These are phyloP conservation scores for Acromyrmex heyeri DNA, from an alignment of 1,140 invertebrate genomes.

Conservation along the genomic window DNA sequence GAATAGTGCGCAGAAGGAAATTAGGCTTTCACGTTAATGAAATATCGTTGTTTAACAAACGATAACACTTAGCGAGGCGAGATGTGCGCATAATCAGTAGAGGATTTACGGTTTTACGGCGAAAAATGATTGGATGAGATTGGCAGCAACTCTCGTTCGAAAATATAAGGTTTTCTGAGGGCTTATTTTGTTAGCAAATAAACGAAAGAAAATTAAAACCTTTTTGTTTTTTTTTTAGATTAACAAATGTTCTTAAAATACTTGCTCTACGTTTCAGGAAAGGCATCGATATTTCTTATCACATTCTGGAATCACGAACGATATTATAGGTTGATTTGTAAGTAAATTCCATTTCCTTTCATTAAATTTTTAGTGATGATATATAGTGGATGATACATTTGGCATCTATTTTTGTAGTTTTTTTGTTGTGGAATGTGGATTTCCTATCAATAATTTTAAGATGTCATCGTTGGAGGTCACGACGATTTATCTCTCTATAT, in stretches of 20 bases:
- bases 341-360: neutral
- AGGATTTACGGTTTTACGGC: neutral
- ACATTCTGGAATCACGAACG: neutral
- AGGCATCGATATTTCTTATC: neutral
- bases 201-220: constrained; percentile 67
- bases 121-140: neutral
- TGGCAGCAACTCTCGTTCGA: neutral
- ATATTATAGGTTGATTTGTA: neutral
- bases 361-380: neutral
- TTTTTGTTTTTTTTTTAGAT: neutral
- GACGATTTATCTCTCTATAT: neutral
- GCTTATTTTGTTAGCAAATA: constrained; percentile 44
- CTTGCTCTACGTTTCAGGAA: neutral
- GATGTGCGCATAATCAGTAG: neutral
- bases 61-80: neutral
- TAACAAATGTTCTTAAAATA: neutral
- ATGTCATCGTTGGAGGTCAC: neutral
- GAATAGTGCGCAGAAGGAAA: neutral
- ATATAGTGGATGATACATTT: neutral
- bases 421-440: neutral
- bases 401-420: neutral
- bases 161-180: constrained; percentile 6
- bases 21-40: constrained; percentile 39
- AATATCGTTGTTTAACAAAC: constrained; percentile 11
- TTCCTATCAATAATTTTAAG: neutral